phyloP scores from a whole-genome alignment of 2,797 vertebrate genomes.

The Lagocephalus sceleratus region DNA sequence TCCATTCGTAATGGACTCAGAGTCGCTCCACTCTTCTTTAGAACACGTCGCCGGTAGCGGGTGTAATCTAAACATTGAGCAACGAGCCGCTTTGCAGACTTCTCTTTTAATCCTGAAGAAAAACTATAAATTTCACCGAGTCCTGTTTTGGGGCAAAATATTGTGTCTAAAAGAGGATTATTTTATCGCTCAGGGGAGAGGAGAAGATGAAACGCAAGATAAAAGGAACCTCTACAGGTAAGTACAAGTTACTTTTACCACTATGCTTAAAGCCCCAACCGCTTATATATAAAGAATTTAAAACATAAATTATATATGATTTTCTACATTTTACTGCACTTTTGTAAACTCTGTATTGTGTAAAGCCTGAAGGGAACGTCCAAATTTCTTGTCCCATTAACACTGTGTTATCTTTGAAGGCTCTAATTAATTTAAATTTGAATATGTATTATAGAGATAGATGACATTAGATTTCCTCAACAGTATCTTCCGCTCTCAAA shows the following conservation, averaged over 20 bases:
- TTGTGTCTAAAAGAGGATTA: conserved; percentile 82
- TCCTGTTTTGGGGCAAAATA: conserved; percentile 91
- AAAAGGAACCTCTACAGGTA: conserved; percentile 88
- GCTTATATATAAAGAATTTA: no score
- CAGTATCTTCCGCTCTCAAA: no score
- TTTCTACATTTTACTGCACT: no score
- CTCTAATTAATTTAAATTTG: no score
- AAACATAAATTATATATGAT: no score
- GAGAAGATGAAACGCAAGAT: conserved; percentile 77
- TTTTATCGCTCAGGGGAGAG: conserved; percentile 86
- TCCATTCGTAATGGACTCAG: conserved; percentile 75
- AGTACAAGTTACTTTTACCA: not conserved
- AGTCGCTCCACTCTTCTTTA: conserved; percentile 71
- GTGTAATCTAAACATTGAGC: conserved; percentile 78
- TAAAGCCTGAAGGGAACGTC: no score
- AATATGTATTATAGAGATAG: no score
- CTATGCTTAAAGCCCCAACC: no score
- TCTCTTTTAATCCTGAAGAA: conserved; percentile 81
- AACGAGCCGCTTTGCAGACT: conserved; percentile 77
- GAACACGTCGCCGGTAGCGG: conserved; percentile 79
- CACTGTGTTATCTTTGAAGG: no score
- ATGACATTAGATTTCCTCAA: no score
- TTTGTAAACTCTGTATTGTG: no score
- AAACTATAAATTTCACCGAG: conserved; percentile 82
- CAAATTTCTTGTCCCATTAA: no score